phyloP scores from a whole-genome alignment of 2,113 vertebrate genomes.

The Lichenostomus cassidix region DNA sequence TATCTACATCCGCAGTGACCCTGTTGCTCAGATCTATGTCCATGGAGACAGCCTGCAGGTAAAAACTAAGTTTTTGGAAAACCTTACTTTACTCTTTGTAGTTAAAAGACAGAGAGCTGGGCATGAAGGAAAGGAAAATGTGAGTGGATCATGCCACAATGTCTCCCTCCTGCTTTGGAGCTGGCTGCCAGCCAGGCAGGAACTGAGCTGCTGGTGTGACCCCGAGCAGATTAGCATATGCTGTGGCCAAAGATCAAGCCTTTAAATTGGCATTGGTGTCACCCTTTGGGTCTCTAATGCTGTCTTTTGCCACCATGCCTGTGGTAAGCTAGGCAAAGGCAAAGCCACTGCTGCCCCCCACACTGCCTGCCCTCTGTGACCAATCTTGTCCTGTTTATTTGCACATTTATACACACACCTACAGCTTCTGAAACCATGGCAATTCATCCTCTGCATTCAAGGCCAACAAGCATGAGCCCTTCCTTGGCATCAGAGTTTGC shows the following conservation, averaged over 20 bases:
- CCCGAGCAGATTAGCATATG: neutral
- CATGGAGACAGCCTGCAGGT: slow-evolving; percentile 98
- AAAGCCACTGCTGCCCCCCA: neutral
- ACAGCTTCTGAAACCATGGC: neutral
- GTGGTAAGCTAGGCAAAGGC: neutral
- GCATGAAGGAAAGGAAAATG: fast-evolving
- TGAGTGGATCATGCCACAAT: fast-evolving
- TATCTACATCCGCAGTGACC: slow-evolving; percentile 93
- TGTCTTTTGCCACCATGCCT: neutral
- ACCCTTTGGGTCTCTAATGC: neutral
- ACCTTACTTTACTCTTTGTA: neutral
- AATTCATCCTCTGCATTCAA: neutral
- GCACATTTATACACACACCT: neutral
- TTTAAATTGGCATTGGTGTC: neutral
- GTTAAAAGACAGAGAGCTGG: neutral
- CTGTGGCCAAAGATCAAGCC: neutral
- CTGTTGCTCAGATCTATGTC: slow-evolving; percentile 90
- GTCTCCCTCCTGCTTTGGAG: neutral
- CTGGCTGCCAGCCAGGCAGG: neutral
- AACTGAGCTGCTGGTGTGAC: neutral
- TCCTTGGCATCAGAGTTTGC: neutral
- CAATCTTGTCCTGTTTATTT: neutral
- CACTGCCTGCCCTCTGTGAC: neutral
- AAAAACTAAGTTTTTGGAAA: neutral
- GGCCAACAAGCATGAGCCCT: neutral